These are phyloP conservation scores for Enteromius viviparus DNA, from an alignment of 2,797 vertebrate species.

Conservation along the genomic window DNA sequence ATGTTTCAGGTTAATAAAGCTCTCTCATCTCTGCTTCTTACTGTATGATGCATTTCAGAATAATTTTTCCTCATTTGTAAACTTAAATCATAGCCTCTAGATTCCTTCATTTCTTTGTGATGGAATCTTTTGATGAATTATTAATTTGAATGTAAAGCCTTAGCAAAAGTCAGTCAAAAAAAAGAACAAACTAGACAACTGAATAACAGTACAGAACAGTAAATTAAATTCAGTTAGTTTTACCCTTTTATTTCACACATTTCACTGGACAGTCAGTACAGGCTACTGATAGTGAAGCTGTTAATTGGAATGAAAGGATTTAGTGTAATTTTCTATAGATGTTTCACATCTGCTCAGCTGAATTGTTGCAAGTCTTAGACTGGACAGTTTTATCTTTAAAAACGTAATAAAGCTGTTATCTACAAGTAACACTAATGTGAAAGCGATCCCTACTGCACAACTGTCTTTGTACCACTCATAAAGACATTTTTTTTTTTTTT, in stretches of 20 bases:
- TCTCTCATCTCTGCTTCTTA: slow-evolving; percentile 21
- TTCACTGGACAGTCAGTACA: slow-evolving; percentile 1
- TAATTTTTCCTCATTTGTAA: slow-evolving; percentile 40
- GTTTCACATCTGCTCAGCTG: not conserved
- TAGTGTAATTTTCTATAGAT: not conserved
- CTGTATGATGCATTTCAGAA: slow-evolving; percentile 9
- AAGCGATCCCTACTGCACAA: slow-evolving; percentile 1
- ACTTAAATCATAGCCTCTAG: not conserved
- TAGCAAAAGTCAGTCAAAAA: not conserved
- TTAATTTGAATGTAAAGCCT: slow-evolving; percentile 49
- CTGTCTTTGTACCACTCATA: not conserved
- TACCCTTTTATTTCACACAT: slow-evolving; percentile 15
- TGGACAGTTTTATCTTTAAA: slow-evolving; percentile 14
- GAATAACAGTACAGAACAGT: slow-evolving; percentile 2
- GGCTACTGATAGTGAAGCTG: not conserved
- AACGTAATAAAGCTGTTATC: not conserved
- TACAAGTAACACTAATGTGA: slow-evolving; percentile 19
- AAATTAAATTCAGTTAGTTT: slow-evolving; percentile 22
- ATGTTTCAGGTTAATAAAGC: slow-evolving; percentile 36
- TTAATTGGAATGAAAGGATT: slow-evolving; percentile 9
- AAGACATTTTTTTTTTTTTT: not conserved
- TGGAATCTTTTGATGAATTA: slow-evolving; percentile 49
- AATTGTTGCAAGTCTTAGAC: not conserved
- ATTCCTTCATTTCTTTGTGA: slow-evolving; percentile 42
- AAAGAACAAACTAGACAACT: slow-evolving; percentile 1